phyloP scores from a whole-genome alignment of 1,140 invertebrate genomes.

The Aphaenogaster floridana region DNA sequence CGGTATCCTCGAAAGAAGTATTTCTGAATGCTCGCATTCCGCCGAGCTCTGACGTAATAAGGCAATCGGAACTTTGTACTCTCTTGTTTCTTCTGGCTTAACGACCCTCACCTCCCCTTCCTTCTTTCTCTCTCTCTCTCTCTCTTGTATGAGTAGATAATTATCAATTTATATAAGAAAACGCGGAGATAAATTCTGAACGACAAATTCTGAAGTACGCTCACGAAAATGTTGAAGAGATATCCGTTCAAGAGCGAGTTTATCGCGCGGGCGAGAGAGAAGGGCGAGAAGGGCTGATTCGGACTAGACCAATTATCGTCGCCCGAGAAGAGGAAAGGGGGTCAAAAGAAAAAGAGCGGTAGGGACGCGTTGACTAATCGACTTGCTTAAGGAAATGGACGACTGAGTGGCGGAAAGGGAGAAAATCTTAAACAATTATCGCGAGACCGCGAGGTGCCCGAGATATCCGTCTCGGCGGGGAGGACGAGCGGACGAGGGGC shows the following conservation, averaged over 20 bases:
- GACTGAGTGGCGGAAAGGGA: constrained; percentile 24
- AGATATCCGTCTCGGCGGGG: constrained; percentile 7
- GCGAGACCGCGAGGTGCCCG: constrained; percentile 49
- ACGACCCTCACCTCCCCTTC: background rate
- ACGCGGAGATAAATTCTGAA: constrained; percentile 4
- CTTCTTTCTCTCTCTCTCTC: background rate
- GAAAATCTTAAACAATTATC: constrained; percentile 79
- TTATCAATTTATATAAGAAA: background rate
- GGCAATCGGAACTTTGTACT: constrained; percentile 27
- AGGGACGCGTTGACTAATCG: constrained; percentile 66
- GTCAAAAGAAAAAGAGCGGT: constrained; percentile 17
- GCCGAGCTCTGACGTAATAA: constrained; percentile 7
- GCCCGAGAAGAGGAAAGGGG: background rate
- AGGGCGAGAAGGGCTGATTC: constrained; percentile 21
- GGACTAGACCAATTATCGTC: constrained; percentile 59
- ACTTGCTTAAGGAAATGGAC: constrained; percentile 72
- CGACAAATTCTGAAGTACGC: constrained; percentile 14
- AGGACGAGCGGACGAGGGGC: background rate
- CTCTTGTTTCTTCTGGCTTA: constrained; percentile 23
- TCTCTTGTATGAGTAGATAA: constrained; percentile 6
- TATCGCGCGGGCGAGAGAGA: constrained; percentile 11
- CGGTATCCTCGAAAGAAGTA: background rate
- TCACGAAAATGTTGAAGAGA: constrained; percentile 16
- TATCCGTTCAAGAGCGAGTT: constrained; percentile 14
- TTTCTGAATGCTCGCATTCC: constrained; percentile 3